Conservation (phyloP, 2,888 invertebrate genomes). For the Romanomermis culicivorax region DNA sequence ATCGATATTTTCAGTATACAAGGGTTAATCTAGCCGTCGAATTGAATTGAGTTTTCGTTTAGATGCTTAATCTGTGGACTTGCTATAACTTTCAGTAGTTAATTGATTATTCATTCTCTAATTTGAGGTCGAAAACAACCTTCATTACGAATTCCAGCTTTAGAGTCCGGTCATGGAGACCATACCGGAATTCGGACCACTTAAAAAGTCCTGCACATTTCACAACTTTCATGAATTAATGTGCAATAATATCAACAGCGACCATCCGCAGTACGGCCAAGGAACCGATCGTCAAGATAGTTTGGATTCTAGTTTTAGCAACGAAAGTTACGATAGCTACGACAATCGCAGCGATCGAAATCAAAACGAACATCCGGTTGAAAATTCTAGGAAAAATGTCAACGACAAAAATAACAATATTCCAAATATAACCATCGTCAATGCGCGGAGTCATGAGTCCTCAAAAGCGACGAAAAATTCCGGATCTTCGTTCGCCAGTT, state of each 20-base stretch:
- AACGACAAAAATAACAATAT: not conserved
- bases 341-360: not conserved
- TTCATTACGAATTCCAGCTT: no score
- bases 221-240: slow-evolving; percentile 19
- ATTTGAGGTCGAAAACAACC: no score
- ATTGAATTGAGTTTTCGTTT: no score
- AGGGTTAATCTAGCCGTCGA: no score
- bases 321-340: not conserved
- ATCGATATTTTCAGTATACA: no score
- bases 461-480: not conserved
- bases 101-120: no score
- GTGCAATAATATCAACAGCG: not conserved
- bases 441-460: not conserved
- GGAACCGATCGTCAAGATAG: not conserved
- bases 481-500: slow-evolving; percentile 10
- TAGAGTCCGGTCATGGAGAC: no score
- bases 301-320: no score
- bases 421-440: not conserved
- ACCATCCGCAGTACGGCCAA: not conserved
- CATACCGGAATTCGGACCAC: not conserved
- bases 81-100: no score
- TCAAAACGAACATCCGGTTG: not conserved
- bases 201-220: slow-evolving; percentile 20
- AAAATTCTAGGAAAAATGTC: not conserved
- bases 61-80: no score